phyloP scores from a whole-genome alignment of 2,113 vertebrate genomes.

The Amazona vittata region DNA sequence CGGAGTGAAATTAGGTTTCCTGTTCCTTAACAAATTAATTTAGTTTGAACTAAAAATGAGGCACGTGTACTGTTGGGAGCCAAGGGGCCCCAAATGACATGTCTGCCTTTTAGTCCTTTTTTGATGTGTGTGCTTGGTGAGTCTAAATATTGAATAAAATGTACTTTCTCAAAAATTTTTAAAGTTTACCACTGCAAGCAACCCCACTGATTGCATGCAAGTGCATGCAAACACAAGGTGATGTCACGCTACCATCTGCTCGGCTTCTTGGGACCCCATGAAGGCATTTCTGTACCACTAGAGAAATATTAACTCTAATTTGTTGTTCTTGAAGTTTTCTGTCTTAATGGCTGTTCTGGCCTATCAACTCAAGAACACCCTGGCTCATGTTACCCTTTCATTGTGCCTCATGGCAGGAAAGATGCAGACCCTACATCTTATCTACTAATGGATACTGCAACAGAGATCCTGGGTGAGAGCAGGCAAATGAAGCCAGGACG shows the following conservation, averaged over 20 bases:
- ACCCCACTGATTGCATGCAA: neutral
- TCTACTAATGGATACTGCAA: neutral
- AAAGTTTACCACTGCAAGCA: neutral
- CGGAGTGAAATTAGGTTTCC: slow-evolving; percentile 62
- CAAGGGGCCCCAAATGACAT: slow-evolving; percentile 15
- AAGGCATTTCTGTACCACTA: neutral
- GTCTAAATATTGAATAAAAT: neutral
- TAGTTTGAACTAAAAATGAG: slow-evolving; percentile 48
- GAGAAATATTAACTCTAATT: neutral
- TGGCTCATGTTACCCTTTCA: neutral
- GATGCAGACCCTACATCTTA: neutral
- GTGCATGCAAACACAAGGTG: neutral
- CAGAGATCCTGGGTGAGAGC: neutral
- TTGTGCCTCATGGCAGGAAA: neutral
- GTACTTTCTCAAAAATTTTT: neutral
- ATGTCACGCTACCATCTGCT: neutral
- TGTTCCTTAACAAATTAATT: slow-evolving; percentile 58
- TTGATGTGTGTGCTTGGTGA: neutral
- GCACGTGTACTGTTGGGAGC: neutral
- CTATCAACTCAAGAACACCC: neutral
- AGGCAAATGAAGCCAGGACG: neutral
- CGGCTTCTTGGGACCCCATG: fast-evolving
- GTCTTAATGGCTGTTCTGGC: neutral
- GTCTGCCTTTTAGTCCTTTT: neutral
- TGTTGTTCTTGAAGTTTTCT: neutral